Percentiles rank a stretch among this genome's conserved stretches.
phyloP scores from a whole-genome alignment of 2,888 invertebrate species.

The Euzophera pinguis region DNA sequence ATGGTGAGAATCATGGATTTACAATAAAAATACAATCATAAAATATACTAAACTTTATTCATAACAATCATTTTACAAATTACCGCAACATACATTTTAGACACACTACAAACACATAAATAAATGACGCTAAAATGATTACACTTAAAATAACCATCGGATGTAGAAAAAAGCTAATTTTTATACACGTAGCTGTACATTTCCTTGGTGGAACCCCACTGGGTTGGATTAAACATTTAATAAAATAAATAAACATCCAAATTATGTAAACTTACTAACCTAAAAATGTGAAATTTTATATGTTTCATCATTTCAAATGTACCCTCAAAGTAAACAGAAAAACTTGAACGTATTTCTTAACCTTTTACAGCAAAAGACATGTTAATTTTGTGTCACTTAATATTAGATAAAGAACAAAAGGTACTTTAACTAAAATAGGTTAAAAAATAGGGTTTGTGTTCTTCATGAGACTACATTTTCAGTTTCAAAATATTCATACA shows the following conservation, averaged over 20 bases:
- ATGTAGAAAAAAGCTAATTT: background rate
- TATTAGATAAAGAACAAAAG: no score
- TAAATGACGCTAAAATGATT: slow-evolving; percentile 5
- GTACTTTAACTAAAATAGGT: no score
- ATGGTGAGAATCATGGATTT: background rate
- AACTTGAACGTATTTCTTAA: no score
- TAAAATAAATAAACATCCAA: slow-evolving; percentile 2
- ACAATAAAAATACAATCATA: background rate
- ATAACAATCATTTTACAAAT: slow-evolving; percentile 13
- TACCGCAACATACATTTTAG: background rate
- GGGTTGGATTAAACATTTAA: background rate
- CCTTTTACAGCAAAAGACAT: no score
- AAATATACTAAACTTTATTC: slow-evolving; percentile 8
- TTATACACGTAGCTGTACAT: background rate
- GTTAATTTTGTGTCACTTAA: no score
- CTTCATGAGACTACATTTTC: no score
- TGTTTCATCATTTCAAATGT: no score
- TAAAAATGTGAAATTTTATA: background rate
- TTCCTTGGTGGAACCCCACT: background rate
- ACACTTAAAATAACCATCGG: background rate
- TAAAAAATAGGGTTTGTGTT: no score
- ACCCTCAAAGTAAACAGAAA: no score
- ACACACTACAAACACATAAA: slow-evolving; percentile 9
- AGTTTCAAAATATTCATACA: no score
- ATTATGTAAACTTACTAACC: background rate